Conservation (phyloP, 1,140 invertebrate genomes). For the Brachionus angularis region DNA sequence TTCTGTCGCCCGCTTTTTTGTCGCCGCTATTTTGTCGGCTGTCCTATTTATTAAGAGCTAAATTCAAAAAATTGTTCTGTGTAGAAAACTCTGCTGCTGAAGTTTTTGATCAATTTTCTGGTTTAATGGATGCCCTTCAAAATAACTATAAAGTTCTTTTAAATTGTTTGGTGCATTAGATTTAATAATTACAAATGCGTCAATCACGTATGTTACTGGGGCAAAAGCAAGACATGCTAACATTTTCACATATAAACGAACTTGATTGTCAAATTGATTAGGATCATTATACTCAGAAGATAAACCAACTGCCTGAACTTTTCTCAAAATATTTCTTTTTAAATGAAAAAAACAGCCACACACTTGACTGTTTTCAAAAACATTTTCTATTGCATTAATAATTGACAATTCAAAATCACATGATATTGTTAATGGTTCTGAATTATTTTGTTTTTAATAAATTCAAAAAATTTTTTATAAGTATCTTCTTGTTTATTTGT, state of each 20-base stretch:
- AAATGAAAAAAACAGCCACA: slow-evolving; percentile 19
- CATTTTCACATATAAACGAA: slow-evolving; percentile 7
- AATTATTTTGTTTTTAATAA: background rate
- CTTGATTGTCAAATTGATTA: background rate
- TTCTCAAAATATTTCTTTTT: slow-evolving; percentile 13
- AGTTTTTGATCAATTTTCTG: no score
- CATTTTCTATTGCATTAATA: background rate
- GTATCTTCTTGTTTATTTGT: slow-evolving; percentile 1
- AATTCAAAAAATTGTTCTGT: no score
- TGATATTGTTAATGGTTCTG: background rate
- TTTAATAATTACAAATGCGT: background rate
- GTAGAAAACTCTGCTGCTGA: no score
- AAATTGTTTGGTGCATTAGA: background rate
- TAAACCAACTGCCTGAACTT: background rate
- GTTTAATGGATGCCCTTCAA: no score
- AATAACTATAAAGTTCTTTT: background rate
- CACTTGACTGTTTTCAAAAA: background rate
- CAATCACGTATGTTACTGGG: background rate
- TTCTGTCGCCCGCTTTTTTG: no score
- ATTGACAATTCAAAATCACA: background rate
- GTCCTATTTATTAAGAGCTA: no score
- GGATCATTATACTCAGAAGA: slow-evolving; percentile 2
- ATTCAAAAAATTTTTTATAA: background rate
- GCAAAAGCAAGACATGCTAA: slow-evolving; percentile 8
- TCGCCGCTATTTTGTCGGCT: no score